Evolutionary conservation across 2,113 vertebrate species (phyloP).

Genomic region (Misgurnus mizolepis): DNA sequence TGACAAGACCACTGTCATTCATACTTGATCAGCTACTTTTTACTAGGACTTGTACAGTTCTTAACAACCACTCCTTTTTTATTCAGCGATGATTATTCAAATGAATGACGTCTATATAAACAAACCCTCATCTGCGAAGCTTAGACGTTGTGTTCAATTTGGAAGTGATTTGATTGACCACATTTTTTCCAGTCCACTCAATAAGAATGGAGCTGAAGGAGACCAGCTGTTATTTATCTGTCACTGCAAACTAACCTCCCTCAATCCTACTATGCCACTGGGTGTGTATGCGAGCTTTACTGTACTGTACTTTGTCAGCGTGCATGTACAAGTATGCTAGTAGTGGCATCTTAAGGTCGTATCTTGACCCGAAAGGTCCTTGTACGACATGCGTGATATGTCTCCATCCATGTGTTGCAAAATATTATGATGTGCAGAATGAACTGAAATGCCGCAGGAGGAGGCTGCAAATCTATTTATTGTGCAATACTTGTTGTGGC

Average conservation of each 20-base stretch:
- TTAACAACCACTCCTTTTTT: neutral
- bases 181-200: neutral
- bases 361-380: conserved; percentile 45
- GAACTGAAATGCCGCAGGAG: neutral
- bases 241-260: conserved; percentile 15
- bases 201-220: conserved; percentile 6
- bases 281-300: neutral
- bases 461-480: neutral
- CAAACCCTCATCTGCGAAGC: neutral
- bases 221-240: conserved; percentile 24
- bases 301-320: neutral
- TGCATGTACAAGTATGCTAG: neutral
- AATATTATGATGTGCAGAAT: neutral
- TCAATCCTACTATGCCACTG: neutral
- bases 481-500: neutral
- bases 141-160: neutral
- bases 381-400: neutral
- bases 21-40: neutral
- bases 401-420: neutral
- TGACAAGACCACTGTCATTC: neutral
- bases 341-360: conserved; percentile 18
- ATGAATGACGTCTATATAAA: neutral
- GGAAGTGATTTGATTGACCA: conserved; percentile 5
- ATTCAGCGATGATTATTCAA: neutral
- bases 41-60: neutral